Conservation (phyloP, 1,140 invertebrate genomes). For the Asobara japonica region DNA sequence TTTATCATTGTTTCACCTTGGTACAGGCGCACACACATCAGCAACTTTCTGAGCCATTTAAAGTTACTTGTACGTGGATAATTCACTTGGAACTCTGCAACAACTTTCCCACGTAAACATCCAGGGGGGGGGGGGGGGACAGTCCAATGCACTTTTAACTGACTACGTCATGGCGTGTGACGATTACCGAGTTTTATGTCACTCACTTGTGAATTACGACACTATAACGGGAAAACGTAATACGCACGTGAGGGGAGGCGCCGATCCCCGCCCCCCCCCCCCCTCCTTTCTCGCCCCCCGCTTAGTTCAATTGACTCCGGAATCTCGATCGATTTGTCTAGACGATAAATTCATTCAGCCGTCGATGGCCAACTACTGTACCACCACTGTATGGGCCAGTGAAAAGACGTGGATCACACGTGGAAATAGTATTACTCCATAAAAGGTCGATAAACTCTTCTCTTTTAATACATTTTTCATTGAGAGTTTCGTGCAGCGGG, state of each 20-base stretch:
- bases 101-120: not conserved
- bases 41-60: conserved; percentile 6
- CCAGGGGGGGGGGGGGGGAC: not conserved
- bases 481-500: not conserved
- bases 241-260: not conserved
- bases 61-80: not conserved
- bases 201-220: not conserved
- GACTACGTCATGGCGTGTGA: not conserved
- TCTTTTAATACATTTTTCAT: not conserved
- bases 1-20: not conserved
- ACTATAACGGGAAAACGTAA: not conserved
- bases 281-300: not conserved
- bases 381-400: not conserved
- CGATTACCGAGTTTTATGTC: not conserved
- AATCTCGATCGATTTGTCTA: conserved; percentile 40
- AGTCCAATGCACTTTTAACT: not conserved
- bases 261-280: not conserved
- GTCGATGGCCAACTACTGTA: conserved; percentile 13
- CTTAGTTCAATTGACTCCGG: conserved; percentile 19
- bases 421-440: conserved; percentile 32
- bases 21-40: not conserved
- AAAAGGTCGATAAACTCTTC: conserved; percentile 45
- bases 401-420: not conserved
- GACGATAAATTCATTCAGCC: conserved; percentile 39
- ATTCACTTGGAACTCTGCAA: conserved; percentile 1